phyloP scores from a whole-genome alignment of 2,797 vertebrate species.

The Vipera ursinii region DNA sequence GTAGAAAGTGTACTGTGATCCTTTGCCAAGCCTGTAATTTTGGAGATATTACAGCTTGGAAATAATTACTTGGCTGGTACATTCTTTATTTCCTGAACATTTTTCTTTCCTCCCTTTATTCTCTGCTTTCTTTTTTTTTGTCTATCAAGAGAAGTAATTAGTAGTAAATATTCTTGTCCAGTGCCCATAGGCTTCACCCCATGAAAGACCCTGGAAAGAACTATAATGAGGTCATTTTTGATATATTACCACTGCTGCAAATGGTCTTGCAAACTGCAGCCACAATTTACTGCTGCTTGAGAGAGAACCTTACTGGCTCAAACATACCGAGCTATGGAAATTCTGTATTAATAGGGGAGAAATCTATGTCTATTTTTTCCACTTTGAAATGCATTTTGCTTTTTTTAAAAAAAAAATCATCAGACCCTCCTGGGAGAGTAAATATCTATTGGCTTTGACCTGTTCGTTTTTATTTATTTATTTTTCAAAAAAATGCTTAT shows the following conservation, averaged over 20 bases:
- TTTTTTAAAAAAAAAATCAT: not conserved
- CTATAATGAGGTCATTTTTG: constrained; percentile 1
- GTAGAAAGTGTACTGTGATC: constrained; percentile 12
- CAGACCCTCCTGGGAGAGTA: not conserved
- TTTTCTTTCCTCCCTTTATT: constrained; percentile 20
- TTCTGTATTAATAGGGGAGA: not conserved
- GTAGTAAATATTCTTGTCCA: constrained; percentile 35
- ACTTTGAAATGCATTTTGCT: not conserved
- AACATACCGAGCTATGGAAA: not conserved
- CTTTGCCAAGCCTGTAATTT: constrained; percentile 44
- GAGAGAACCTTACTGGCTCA: constrained; percentile 25
- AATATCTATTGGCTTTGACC: not conserved
- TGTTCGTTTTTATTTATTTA: no score
- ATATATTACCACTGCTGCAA: constrained; percentile 1
- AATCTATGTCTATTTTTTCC: not conserved
- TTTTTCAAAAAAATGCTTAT: not conserved
- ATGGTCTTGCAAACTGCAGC: constrained; percentile 4
- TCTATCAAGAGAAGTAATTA: constrained; percentile 39
- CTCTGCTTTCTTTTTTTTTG: constrained; percentile 9
- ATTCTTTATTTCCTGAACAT: constrained; percentile 36
- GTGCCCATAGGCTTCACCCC: constrained; percentile 29
- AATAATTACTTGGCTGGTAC: constrained; percentile 23
- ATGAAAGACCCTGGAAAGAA: constrained; percentile 37
- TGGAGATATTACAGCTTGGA: constrained; percentile 24
- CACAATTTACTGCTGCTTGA: not conserved